Base-by-base conservation (phyloP, 2,888 invertebrate species). In the Ophion ventricosus region DNA sequence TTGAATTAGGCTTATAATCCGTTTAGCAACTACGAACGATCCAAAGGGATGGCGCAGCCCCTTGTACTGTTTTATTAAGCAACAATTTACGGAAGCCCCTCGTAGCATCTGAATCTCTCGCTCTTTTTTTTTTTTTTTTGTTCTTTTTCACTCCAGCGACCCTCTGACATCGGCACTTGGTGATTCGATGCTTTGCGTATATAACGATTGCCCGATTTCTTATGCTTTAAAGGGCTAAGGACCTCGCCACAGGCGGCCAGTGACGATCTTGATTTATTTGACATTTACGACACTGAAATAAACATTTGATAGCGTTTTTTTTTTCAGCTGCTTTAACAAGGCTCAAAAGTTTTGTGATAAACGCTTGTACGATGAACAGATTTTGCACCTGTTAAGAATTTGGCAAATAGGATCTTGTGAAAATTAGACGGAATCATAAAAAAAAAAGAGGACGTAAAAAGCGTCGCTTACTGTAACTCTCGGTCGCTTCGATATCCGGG, bases 401-500 rank as follows among this genome's bases (percentile, higher is more conserved):
- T 29, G 3, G 14, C 14, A 2, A 10, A 40, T 1, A 40, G 43
- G 43, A 43, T 11, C 11, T 43, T 43, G 43, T 43, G 11, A 11
- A 23, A 43, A 66, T 1, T 10, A 8, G 1, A 23, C 29, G 29
- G 29, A 43, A 43, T 43, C 1, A 43, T 10, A 43, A 43, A 43
- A 11, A 43, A 43, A 11, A 43, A 63, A 73, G 66, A 43, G 54
- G 57, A 43, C 49, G 26, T 14, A n/a, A 2, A 63, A 63, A 64
- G 84, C 35, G 54, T 11, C 35, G 89, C 94, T 94, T 91, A 97
- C 97, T 96, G 90, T 96, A 96, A 91, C 97, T 97, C 93, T 97
- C 97, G 0, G 97, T 96, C 56, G 96, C 96, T 0, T 94, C 94
- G 5, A 97, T 95, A 90, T 97, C 97, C 0, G 97, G 96, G 90